phyloP scores from a whole-genome alignment of 1,140 invertebrate genomes.

The Drosophila ficusphila region DNA sequence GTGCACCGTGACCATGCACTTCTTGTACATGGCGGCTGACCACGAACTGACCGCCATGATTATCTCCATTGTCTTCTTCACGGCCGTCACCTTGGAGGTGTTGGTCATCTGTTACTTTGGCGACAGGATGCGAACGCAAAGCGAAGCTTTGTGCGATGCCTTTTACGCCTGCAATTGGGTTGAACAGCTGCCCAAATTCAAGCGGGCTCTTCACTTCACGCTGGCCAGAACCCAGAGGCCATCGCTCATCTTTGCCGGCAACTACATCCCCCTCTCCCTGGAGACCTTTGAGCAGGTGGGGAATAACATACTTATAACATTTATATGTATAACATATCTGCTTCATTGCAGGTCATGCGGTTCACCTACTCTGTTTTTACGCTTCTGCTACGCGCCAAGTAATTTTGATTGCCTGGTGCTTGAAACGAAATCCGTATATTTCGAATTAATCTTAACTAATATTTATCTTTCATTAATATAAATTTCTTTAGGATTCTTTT shows the following conservation, averaged over 20 bases:
- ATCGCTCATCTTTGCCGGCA: slow-evolving; percentile 54
- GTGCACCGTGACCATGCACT: slow-evolving; percentile 71
- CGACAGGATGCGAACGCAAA: slow-evolving; percentile 58
- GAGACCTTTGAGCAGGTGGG: slow-evolving; percentile 63
- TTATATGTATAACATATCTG: background rate
- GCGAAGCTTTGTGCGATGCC: slow-evolving; percentile 58
- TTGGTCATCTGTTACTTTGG: slow-evolving; percentile 75
- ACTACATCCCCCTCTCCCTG: slow-evolving; percentile 61
- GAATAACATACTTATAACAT: background rate
- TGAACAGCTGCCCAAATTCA: slow-evolving; percentile 58
- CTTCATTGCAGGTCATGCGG: slow-evolving; percentile 43
- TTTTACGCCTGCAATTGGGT: slow-evolving; percentile 75
- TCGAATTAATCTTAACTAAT: no score
- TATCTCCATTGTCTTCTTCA: slow-evolving; percentile 69
- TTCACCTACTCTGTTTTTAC: slow-evolving; percentile 65
- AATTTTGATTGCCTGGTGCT: no score
- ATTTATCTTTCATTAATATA: no score
- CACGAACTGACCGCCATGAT: slow-evolving; percentile 60
- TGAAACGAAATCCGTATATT: no score
- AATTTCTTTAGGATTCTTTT: no score
- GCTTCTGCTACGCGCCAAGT: slow-evolving; percentile 14
- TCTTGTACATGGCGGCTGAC: slow-evolving; percentile 62
- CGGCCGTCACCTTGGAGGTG: slow-evolving; percentile 69
- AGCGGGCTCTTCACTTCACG: slow-evolving; percentile 51
- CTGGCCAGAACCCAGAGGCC: slow-evolving; percentile 51